phyloP scores from a whole-genome alignment of 1,140 invertebrate species.

The Pseudomyrmex pallidus region DNA sequence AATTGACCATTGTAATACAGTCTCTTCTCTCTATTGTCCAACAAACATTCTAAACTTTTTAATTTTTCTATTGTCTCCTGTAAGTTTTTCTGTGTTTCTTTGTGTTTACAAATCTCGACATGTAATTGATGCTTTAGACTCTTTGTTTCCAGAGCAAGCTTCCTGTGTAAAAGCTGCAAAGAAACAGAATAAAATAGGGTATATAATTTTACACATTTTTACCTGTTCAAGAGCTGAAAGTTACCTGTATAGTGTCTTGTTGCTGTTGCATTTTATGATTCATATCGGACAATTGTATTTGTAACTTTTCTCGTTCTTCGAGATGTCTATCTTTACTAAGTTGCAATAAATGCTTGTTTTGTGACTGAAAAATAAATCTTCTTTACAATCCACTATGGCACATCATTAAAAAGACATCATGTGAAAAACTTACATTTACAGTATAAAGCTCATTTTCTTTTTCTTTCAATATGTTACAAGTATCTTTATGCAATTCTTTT shows the following conservation, averaged over 20 bases:
- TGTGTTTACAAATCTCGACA: conserved; percentile 88
- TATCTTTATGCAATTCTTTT: conserved; percentile 87
- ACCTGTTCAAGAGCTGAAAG: conserved; percentile 11
- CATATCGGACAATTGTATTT: conserved; percentile 87
- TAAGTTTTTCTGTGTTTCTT: conserved; percentile 89
- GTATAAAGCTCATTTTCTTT: conserved; percentile 88
- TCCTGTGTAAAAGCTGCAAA: conserved; percentile 87
- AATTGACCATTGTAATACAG: conserved; percentile 79
- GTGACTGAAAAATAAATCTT: conserved; percentile 77
- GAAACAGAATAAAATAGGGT: background rate
- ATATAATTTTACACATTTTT: conserved; percentile 84
- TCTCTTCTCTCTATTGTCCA: conserved; percentile 80
- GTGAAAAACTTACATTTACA: conserved; percentile 81
- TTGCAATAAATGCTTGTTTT: conserved; percentile 89
- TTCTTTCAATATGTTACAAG: conserved; percentile 87
- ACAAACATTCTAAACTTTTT: conserved; percentile 85
- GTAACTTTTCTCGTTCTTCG: conserved; percentile 89
- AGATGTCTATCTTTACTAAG: conserved; percentile 90
- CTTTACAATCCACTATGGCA: background rate
- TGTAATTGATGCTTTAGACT: conserved; percentile 90
- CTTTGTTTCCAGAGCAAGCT: conserved; percentile 89
- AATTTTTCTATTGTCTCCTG: conserved; percentile 87
- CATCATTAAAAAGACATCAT: background rate
- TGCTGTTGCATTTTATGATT: conserved; percentile 88
- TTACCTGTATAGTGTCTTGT: conserved; percentile 88